A percentile compares a stretch with the other conserved stretches of the same genome.
Conservation (phyloP, 2,113 vertebrate species). For the Eretmochelys imbricata region DNA sequence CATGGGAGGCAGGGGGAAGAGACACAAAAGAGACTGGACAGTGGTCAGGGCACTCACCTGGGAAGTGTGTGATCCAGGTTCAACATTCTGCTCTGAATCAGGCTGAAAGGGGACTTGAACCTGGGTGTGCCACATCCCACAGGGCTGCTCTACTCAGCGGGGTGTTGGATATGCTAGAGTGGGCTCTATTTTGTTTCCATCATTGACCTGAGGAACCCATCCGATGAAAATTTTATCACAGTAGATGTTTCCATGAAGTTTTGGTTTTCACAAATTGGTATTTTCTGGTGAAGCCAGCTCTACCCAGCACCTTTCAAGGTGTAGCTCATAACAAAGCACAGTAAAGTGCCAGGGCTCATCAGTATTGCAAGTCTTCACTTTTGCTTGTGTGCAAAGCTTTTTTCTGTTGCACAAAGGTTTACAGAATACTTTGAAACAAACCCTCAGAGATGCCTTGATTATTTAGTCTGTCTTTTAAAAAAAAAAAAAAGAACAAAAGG, state of each 20-base stretch:
- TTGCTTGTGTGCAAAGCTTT: not conserved
- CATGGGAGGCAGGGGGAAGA: not conserved
- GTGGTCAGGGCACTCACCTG: not conserved
- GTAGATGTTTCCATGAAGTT: not conserved
- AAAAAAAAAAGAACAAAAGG: not conserved
- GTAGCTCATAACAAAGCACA: not conserved
- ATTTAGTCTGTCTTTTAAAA: not conserved
- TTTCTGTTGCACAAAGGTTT: not conserved
- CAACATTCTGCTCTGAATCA: not conserved
- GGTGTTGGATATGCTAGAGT: not conserved
- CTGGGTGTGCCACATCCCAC: not conserved
- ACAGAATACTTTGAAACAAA: not conserved
- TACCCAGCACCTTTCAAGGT: not conserved
- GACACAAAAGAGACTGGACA: not conserved
- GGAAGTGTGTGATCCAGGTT: not conserved
- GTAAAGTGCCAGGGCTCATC: not conserved
- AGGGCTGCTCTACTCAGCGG: not conserved
- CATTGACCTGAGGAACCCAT: not conserved
- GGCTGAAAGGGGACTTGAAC: not conserved
- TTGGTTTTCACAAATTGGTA: not conserved
- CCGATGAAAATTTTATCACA: not conserved
- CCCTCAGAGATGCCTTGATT: not conserved
- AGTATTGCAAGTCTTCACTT: not conserved
- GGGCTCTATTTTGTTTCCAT: not conserved
- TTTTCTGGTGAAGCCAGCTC: not conserved